Conservation (phyloP, 2,797 vertebrate species). For the Anguilla obscura region DNA sequence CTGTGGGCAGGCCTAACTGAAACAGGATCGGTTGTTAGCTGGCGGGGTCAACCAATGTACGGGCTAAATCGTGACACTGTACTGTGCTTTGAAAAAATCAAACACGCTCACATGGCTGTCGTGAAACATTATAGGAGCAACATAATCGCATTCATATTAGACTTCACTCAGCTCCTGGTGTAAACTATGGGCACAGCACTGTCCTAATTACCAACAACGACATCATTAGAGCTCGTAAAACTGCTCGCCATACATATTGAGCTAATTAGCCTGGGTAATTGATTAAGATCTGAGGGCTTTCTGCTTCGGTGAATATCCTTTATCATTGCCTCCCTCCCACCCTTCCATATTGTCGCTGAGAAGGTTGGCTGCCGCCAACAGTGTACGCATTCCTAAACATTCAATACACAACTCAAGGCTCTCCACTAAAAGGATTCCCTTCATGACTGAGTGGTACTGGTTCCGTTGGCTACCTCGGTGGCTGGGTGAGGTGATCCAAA, state of each 20-base stretch:
- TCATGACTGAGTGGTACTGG: slow-evolving; percentile 1
- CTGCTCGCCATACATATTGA: slow-evolving; percentile 29
- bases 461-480: background rate
- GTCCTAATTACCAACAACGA: slow-evolving; percentile 58
- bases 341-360: slow-evolving; percentile 10
- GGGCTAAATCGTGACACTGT: background rate
- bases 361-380: background rate
- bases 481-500: slow-evolving; percentile 1
- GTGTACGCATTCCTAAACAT: background rate
- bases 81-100: background rate
- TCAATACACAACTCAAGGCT: background rate
- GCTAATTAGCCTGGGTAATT: slow-evolving; percentile 47
- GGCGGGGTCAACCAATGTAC: background rate
- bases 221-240: slow-evolving; percentile 53
- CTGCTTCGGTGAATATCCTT: background rate
- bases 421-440: slow-evolving; percentile 3
- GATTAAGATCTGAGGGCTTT: slow-evolving; percentile 41
- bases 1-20: slow-evolving; percentile 1
- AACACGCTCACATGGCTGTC: background rate
- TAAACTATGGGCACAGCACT: slow-evolving; percentile 45
- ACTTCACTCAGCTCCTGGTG: slow-evolving; percentile 18
- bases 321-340: background rate
- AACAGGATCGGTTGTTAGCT: slow-evolving; percentile 5
- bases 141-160: slow-evolving; percentile 8
- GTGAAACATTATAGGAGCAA: background rate